These are phyloP conservation scores for Antheraea pernyi DNA, from an alignment of 1,140 invertebrate genomes.

Conservation along the genomic window DNA sequence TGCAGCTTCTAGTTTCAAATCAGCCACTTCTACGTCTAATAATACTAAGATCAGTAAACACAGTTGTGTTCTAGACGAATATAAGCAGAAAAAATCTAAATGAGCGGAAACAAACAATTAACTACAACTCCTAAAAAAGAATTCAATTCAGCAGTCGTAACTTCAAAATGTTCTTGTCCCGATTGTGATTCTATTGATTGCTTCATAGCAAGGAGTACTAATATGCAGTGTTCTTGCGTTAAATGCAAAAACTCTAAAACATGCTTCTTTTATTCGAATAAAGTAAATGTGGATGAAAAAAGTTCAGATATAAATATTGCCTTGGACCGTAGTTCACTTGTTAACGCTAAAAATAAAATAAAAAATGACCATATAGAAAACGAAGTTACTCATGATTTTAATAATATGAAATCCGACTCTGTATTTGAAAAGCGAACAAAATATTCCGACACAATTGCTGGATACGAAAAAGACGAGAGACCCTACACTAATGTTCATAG, in stretches of 20 bases:
- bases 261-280: constrained; percentile 17
- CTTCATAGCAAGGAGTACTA: constrained; percentile 28
- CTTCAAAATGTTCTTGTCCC: constrained; percentile 38
- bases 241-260: constrained; percentile 25
- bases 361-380: neutral
- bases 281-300: constrained; percentile 8
- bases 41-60: neutral
- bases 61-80: neutral
- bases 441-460: neutral
- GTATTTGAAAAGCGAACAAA: neutral
- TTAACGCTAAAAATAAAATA: neutral
- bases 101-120: neutral
- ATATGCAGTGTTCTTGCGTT: constrained; percentile 27
- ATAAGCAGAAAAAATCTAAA: neutral
- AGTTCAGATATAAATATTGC: neutral
- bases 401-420: neutral
- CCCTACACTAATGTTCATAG: neutral
- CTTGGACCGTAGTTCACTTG: neutral
- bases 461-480: neutral
- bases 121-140: constrained; percentile 5
- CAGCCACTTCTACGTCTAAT: neutral
- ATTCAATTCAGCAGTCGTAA: constrained; percentile 9
- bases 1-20: neutral
- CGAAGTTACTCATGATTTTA: neutral
- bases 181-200: constrained; percentile 39